These are phyloP conservation scores for Tanaodytes sp. DNA, from an alignment of 2,888 invertebrate species.

Conservation along the genomic window DNA sequence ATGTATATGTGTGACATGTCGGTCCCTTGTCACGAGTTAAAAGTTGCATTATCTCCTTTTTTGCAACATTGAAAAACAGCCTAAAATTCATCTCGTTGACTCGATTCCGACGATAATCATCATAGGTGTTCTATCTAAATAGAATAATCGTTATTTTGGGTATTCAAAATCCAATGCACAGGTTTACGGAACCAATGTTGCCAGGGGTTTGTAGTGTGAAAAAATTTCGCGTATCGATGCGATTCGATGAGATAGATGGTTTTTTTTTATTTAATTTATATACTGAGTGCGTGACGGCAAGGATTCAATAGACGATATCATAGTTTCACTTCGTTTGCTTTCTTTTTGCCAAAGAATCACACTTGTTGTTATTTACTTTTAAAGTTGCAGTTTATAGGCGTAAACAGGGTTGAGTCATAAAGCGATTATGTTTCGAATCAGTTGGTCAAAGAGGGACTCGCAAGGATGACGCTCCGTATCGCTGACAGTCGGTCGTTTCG, in stretches of 20 bases:
- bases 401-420: not conserved
- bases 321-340: slow-evolving; percentile 10
- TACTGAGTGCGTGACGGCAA: slow-evolving; percentile 59
- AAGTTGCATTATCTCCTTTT: slow-evolving; percentile 24
- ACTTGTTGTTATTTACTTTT: slow-evolving; percentile 16
- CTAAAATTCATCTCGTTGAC: slow-evolving; percentile 27
- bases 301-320: slow-evolving; percentile 57
- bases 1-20: slow-evolving; percentile 25
- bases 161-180: no score
- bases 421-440: slow-evolving; percentile 40
- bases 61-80: slow-evolving; percentile 39
- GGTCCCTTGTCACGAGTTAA: slow-evolving; percentile 43
- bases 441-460: slow-evolving; percentile 14
- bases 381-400: slow-evolving; percentile 2
- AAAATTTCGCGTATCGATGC: not conserved
- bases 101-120: slow-evolving; percentile 29
- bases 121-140: slow-evolving; percentile 3
- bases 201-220: no score
- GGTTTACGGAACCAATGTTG: no score
- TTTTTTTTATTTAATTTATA: slow-evolving; percentile 43
- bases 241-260: not conserved
- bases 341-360: slow-evolving; percentile 19
- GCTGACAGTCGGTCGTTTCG: slow-evolving; percentile 15
- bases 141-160: not conserved
- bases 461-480: slow-evolving; percentile 11